phyloP scores from a whole-genome alignment of 1,140 invertebrate species.

The Pachypsylla venusta region DNA sequence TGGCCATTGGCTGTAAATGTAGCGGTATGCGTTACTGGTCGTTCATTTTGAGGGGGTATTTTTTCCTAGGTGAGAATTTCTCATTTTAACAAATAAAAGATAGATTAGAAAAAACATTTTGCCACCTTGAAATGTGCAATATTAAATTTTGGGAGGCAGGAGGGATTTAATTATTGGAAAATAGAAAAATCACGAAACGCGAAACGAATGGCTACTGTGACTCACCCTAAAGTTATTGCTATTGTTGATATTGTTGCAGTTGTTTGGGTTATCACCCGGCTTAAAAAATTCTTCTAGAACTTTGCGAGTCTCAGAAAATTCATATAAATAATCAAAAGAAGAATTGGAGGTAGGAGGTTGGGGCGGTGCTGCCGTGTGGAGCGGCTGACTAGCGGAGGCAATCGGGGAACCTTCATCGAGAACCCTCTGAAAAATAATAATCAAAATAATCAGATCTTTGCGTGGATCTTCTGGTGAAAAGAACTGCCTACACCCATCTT shows the following conservation, averaged over 20 bases:
- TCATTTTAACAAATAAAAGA: too few relatives aligned
- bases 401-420: conserved; percentile 28
- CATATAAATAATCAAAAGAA: conserved; percentile 73
- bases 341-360: conserved; percentile 14
- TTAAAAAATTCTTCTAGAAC: conserved; percentile 84
- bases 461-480: too few relatives aligned
- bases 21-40: too few relatives aligned
- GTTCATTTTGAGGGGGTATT: too few relatives aligned
- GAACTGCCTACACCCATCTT: background rate
- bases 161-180: background rate
- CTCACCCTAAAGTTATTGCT: conserved; percentile 5
- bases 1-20: too few relatives aligned
- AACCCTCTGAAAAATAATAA: too few relatives aligned
- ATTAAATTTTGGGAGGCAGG: too few relatives aligned
- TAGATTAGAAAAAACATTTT: too few relatives aligned
- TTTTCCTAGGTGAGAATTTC: too few relatives aligned
- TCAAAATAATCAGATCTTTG: too few relatives aligned
- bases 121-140: too few relatives aligned
- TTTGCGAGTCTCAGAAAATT: conserved; percentile 79
- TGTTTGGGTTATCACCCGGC: conserved; percentile 34
- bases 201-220: background rate
- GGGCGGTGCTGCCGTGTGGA: conserved; percentile 34
- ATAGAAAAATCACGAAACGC: background rate
- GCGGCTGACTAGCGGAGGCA: conserved; percentile 24
- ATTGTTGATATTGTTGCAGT: background rate